These are phyloP conservation scores for Isurus oxyrinchus DNA, from an alignment of 2,113 vertebrate species.

Conservation along the genomic window DNA sequence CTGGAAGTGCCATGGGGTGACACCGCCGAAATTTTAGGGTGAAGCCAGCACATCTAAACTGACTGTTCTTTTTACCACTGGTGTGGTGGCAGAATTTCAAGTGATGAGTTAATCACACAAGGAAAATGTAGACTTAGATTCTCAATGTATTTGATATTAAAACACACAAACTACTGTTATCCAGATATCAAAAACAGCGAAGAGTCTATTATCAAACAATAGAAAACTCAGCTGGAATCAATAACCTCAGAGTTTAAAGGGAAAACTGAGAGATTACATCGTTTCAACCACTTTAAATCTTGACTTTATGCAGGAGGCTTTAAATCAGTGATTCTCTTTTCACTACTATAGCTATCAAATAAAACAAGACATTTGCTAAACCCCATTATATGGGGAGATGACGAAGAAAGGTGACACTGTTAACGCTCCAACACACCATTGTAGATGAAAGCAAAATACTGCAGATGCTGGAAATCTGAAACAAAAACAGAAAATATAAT, in stretches of 20 bases:
- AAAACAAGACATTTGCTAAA: background rate
- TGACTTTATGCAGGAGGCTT: background rate
- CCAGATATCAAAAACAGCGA: background rate
- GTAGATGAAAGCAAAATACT: too few species aligned
- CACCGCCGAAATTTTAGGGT: background rate
- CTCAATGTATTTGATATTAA: background rate
- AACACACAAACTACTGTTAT: background rate
- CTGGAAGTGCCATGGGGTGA: background rate
- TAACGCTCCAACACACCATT: too few species aligned
- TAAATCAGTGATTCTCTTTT: background rate
- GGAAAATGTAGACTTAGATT: background rate
- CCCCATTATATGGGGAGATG: too few species aligned
- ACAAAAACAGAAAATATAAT: too few species aligned
- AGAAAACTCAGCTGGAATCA: background rate
- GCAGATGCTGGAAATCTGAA: too few species aligned
- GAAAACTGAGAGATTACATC: background rate
- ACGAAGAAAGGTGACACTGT: too few species aligned
- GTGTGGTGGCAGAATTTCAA: background rate
- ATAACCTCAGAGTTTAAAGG: background rate
- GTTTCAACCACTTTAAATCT: background rate
- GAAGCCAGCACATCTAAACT: background rate
- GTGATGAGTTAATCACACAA: background rate
- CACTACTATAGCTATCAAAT: background rate
- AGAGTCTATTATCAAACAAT: background rate
- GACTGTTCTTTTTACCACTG: background rate